Evolutionary conservation across 2,888 invertebrate species (phyloP), one percentile per base, ranked within the genome.

Genomic region (Mythimna loreyi): DNA sequence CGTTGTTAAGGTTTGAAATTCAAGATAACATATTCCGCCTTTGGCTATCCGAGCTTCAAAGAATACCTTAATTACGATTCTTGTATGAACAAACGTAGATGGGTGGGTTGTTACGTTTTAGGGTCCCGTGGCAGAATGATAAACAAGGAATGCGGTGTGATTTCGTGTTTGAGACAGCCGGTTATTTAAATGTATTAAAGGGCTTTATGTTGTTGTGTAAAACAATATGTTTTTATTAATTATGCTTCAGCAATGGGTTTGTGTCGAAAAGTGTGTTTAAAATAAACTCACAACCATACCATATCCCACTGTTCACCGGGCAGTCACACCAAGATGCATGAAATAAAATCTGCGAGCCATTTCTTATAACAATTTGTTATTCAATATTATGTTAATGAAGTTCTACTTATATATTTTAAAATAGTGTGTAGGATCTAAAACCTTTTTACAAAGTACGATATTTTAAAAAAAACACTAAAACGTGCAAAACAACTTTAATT

Each of bases 41-140:
- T 66, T 53, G 77, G 81, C 78, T 64, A 80, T 69, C n/a, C 50
- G 67, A 80, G 66, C 81, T 85, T 85, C 83, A 82, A 83, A 85
- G 85, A 77, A 60, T 60, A 67, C 72, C 72, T 72, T 82, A 85
- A 85, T 83, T 82, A 80, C 67, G 64, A 60, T 56, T 73, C 66
- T 69, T 82, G 70, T 69, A 69, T 66, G 58, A 71, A 73, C 60
- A 67, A 71, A 78, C 49, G 63, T 75, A 45, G 53, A 40, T 28
- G 45, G n/a, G 21, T 56, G 19, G 28, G 28, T 25, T 40, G 13
- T 19, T 30, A 55, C 50, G 33, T 21, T 19, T 50, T 43, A 33
- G n/a, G 25, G 25, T 66, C 28, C 25, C 11, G 67, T 66, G 1
- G 5, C 3, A 3, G 21, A 33, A 21, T 55, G 21, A 1, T 8